Evolutionary conservation across 2,113 vertebrate species (phyloP).

Genomic region (Pimephales promelas): DNA sequence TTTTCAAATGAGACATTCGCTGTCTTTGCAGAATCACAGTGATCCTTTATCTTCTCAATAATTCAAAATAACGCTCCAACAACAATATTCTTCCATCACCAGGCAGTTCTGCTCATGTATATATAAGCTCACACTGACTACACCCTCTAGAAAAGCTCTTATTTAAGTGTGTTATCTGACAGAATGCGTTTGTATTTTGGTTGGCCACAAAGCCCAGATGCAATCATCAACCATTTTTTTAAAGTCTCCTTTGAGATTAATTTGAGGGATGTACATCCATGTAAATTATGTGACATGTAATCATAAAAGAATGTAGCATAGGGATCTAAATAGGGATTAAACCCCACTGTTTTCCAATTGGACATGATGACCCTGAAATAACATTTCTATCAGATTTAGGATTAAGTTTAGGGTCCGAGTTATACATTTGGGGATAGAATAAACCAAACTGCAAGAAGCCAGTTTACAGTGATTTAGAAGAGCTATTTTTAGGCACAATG

Average conservation of each 20-base stretch:
- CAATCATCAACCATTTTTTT: neutral
- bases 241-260: neutral
- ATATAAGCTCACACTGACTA: constrained; percentile 8
- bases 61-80: constrained; percentile 55
- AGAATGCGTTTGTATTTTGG: constrained; percentile 6
- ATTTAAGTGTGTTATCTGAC: constrained; percentile 16
- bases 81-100: constrained; percentile 61
- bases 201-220: constrained; percentile 1
- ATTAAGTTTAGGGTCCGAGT: neutral
- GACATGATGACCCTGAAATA: neutral
- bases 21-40: constrained; percentile 45
- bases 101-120: constrained; percentile 48
- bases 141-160: constrained; percentile 48
- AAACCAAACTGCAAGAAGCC: no score
- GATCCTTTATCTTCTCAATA: constrained; percentile 52
- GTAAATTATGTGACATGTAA: neutral
- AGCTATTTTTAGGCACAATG: no score
- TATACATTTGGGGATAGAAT: no score
- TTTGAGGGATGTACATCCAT: neutral
- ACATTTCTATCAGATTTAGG: neutral
- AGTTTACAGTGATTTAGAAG: no score
- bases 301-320: neutral
- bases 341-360: neutral
- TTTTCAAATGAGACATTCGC: neutral
- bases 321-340: neutral